Conservation (phyloP, 2,797 vertebrate species). For the Thripadectes ignobilis region DNA sequence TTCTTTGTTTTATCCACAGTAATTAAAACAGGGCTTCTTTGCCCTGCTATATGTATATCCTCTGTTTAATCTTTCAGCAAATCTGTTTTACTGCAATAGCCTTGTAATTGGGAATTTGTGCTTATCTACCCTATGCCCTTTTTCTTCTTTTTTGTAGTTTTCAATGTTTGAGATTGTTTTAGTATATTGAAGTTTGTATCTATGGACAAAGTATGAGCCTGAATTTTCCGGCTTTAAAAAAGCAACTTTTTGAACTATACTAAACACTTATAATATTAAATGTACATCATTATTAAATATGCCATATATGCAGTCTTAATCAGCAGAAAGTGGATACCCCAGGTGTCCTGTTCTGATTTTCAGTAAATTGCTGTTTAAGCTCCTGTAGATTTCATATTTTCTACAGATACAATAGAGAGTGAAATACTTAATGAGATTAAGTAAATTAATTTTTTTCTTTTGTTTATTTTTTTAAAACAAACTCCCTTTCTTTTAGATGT, state of each 20-base stretch:
- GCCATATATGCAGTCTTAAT: not conserved
- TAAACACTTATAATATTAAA: not conserved
- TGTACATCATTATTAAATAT: not conserved
- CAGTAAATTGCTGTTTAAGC: conserved; percentile 16
- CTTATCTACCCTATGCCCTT: not conserved
- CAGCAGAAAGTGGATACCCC: not conserved
- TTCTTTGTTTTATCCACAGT: conserved; percentile 42
- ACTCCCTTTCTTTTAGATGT: not conserved
- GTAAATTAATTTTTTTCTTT: not conserved
- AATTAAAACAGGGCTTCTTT: conserved; percentile 45
- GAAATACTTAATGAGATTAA: conserved; percentile 35
- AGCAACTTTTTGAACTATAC: not conserved
- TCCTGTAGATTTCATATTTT: not conserved
- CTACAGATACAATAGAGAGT: not conserved
- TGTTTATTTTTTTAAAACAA: not conserved
- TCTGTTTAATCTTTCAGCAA: conserved; percentile 27
- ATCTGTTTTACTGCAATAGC: conserved; percentile 25
- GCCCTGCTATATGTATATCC: not conserved
- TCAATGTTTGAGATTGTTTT: not conserved
- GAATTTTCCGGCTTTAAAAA: not conserved
- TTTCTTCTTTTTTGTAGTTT: not conserved
- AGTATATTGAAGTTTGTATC: not conserved
- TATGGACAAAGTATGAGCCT: not conserved
- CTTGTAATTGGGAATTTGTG: conserved; percentile 28
- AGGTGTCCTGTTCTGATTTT: conserved; percentile 26